A percentile compares a stretch with the other conserved stretches of the same genome.
phyloP scores from a whole-genome alignment of 2,797 vertebrate genomes.

The Chelmon rostratus region DNA sequence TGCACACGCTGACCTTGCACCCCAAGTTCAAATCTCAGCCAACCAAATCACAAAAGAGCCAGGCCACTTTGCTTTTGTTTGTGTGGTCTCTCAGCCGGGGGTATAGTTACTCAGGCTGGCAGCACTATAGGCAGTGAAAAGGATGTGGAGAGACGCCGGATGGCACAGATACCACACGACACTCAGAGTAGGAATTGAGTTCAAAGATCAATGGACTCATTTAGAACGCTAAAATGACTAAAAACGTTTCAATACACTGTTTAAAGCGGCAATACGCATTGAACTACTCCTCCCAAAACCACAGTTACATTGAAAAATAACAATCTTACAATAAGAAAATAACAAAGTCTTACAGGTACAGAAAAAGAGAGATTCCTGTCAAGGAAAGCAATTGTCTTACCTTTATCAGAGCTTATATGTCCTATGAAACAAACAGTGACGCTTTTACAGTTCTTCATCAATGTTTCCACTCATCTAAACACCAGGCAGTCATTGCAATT shows the following conservation, averaged over 20 bases:
- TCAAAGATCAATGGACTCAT: slow-evolving; percentile 2
- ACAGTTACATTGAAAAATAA: not conserved
- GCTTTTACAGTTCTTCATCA: slow-evolving; percentile 59
- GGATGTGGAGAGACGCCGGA: slow-evolving; percentile 39
- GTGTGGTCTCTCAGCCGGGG: slow-evolving; percentile 41
- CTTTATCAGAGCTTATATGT: slow-evolving; percentile 38
- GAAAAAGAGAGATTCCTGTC: not conserved
- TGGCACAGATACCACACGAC: slow-evolving; percentile 36
- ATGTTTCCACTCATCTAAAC: slow-evolving; percentile 44
- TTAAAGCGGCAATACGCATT: not conserved
- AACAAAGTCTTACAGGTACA: not conserved
- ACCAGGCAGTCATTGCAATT: not conserved
- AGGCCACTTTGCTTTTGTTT: slow-evolving; percentile 55
- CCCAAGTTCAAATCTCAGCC: slow-evolving; percentile 66
- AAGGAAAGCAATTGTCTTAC: slow-evolving; percentile 45
- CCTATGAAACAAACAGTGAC: slow-evolving; percentile 59
- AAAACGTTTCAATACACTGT: not conserved
- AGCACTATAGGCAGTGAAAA: slow-evolving; percentile 44
- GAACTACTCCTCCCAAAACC: not conserved
- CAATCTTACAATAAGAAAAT: not conserved
- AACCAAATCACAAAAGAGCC: slow-evolving; percentile 36
- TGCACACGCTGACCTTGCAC: slow-evolving; percentile 31
- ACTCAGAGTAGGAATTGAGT: slow-evolving; percentile 19
- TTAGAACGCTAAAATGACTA: not conserved
- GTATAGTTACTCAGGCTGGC: slow-evolving; percentile 72